Conservation (phyloP, 2,888 invertebrate genomes). For the Nowickia ferox region DNA sequence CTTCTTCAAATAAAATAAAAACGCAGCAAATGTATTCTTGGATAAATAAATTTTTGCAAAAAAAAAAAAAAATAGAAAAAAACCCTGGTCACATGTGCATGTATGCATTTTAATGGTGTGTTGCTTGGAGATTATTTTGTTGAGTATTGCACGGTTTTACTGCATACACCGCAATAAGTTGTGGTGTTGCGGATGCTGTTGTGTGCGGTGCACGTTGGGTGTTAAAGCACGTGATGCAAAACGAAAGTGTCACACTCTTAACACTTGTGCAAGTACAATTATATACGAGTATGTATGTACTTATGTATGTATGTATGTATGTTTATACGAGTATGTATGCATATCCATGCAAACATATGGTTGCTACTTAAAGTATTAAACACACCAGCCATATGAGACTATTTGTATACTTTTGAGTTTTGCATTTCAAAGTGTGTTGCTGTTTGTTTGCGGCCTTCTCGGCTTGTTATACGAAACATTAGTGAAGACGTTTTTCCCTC, state of each 20-base stretch:
- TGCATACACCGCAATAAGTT: slow-evolving; percentile 55
- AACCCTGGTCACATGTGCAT: slow-evolving; percentile 25
- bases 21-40: slow-evolving; percentile 13
- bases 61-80: slow-evolving; percentile 18
- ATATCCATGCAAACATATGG: slow-evolving; percentile 24
- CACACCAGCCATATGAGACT: slow-evolving; percentile 51
- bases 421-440: neutral
- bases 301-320: too few relatives aligned
- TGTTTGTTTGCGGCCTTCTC: slow-evolving; percentile 22
- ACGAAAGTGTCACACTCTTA: slow-evolving; percentile 71
- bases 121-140: slow-evolving; percentile 38
- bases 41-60: slow-evolving; percentile 6
- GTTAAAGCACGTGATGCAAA: slow-evolving; percentile 69
- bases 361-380: slow-evolving; percentile 35
- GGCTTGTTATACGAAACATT: slow-evolving; percentile 63
- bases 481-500: slow-evolving; percentile 46
- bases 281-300: too few relatives aligned
- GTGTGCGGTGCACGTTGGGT: slow-evolving; percentile 33
- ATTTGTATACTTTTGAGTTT: slow-evolving; percentile 51
- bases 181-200: slow-evolving; percentile 50
- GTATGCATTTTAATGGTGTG: slow-evolving; percentile 46
- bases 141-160: slow-evolving; percentile 41
- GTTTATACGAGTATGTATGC: too few relatives aligned
- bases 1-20: slow-evolving; percentile 35
- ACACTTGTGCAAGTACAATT: slow-evolving; percentile 49